Evolutionary conservation across 2,113 vertebrate genomes (phyloP).

Genomic region (Sinocyclocheilus rhinocerous): DNA sequence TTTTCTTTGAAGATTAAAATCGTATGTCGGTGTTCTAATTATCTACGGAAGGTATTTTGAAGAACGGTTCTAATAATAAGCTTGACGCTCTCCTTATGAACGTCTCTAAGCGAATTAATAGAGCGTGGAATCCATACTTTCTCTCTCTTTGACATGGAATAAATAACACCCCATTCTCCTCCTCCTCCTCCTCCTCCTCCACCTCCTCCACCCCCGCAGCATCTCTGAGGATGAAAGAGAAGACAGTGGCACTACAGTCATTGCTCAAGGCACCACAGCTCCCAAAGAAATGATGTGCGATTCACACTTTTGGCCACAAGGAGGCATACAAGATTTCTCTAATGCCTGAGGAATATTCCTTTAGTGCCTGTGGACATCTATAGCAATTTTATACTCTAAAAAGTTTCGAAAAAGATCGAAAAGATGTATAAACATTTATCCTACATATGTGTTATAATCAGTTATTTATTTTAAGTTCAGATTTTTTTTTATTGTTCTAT

Average conservation of each 20-base stretch:
- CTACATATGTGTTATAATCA: background rate
- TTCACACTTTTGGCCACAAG: slow-evolving; percentile 66
- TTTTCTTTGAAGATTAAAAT: slow-evolving; percentile 79
- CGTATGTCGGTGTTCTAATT: slow-evolving; percentile 78
- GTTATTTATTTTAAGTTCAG: background rate
- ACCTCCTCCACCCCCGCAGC: slow-evolving; percentile 56
- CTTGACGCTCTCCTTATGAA: slow-evolving; percentile 69
- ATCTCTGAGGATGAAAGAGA: slow-evolving; percentile 62
- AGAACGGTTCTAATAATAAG: slow-evolving; percentile 73
- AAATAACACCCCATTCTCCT: slow-evolving; percentile 55
- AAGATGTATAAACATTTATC: background rate
- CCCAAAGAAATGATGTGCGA: background rate
- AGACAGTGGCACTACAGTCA: slow-evolving; percentile 60
- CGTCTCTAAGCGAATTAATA: slow-evolving; percentile 71
- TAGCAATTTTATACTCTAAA: background rate
- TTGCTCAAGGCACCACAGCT: slow-evolving; percentile 53
- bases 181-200: slow-evolving; percentile 40
- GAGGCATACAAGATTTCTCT: slow-evolving; percentile 58
- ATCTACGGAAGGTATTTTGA: slow-evolving; percentile 73
- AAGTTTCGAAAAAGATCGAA: background rate
- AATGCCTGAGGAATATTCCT: background rate
- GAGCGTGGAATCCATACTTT: slow-evolving; percentile 71
- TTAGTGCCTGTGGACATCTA: background rate
- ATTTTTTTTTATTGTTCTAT: slow-evolving; percentile 32
- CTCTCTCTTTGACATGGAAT: slow-evolving; percentile 53